Evolutionary conservation across 2,888 invertebrate genomes (phyloP).

Genomic region (Eupsilia transversa): DNA sequence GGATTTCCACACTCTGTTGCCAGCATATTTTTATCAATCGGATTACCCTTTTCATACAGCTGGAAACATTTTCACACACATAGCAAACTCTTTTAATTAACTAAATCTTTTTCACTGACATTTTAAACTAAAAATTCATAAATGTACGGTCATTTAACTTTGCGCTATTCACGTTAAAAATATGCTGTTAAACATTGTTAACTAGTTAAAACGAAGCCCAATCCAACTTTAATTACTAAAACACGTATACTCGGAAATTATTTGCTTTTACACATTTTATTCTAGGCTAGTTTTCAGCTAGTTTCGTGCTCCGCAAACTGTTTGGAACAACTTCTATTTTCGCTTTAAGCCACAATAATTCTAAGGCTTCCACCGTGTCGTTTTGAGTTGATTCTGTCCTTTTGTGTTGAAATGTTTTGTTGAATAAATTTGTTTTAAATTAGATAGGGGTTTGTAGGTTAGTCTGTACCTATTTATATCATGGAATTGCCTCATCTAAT

Average conservation of each 20-base stretch:
- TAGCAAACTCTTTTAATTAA: background rate
- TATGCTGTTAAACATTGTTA: constrained; percentile 47
- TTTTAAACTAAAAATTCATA: constrained; percentile 11
- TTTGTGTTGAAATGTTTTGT: constrained; percentile 1
- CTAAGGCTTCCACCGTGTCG: background rate
- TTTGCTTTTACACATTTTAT: constrained; percentile 44
- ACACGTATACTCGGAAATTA: constrained; percentile 44
- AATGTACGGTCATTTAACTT: constrained; percentile 18
- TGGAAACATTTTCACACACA: background rate
- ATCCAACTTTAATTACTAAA: constrained; percentile 51
- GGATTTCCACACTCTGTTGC: background rate
- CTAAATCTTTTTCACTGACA: background rate
- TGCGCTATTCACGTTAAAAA: constrained; percentile 29
- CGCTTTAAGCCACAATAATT: constrained; percentile 33
- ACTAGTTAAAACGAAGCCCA: constrained; percentile 42
- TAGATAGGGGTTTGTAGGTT: background rate
- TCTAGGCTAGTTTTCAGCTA: constrained; percentile 15
- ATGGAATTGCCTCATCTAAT: background rate
- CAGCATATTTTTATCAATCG: background rate
- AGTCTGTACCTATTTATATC: background rate
- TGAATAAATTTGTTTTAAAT: background rate
- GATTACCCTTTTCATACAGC: background rate
- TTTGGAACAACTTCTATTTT: constrained; percentile 40
- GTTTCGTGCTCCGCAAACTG: constrained; percentile 20
- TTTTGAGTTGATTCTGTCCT: constrained; percentile 9